A percentile compares a stretch with the other conserved stretches of the same genome.
Evolutionary conservation across 2,797 vertebrate genomes (phyloP).

Genomic region (Lepidocolaptes lacrymiger): DNA sequence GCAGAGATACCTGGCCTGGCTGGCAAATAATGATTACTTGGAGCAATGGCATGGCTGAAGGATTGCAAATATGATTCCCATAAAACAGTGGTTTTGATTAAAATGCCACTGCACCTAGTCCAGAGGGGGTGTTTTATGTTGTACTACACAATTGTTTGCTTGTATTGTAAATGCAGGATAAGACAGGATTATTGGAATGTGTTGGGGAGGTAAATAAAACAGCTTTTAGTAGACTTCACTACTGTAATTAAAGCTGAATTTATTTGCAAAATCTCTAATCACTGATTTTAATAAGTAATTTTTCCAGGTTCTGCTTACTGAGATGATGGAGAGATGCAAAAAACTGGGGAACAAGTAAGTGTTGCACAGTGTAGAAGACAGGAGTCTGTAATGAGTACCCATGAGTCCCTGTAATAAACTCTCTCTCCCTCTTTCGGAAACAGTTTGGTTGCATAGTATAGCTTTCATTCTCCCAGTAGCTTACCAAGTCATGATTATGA

Average conservation of each 20-base stretch:
- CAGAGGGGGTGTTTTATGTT: neutral
- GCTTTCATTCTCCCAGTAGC: neutral
- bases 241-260: neutral
- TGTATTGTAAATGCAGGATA: neutral
- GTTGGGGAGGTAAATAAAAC: neutral
- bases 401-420: neutral
- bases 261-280: neutral
- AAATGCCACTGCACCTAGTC: neutral
- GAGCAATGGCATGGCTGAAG: neutral
- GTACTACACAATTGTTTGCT: neutral
- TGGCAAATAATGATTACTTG: neutral
- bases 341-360: constrained; percentile 97
- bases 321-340: constrained; percentile 98
- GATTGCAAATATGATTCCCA: neutral
- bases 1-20: constrained; percentile 3
- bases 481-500: neutral
- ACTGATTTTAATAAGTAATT: constrained; percentile 5
- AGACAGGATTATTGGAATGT: neutral
- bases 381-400: neutral
- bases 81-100: neutral
- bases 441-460: neutral
- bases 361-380: neutral
- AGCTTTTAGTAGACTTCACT: neutral
- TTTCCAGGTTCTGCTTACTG: constrained; percentile 86
- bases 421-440: neutral